Conservation (phyloP, 2,888 invertebrate species). For the Philereme transversata region DNA sequence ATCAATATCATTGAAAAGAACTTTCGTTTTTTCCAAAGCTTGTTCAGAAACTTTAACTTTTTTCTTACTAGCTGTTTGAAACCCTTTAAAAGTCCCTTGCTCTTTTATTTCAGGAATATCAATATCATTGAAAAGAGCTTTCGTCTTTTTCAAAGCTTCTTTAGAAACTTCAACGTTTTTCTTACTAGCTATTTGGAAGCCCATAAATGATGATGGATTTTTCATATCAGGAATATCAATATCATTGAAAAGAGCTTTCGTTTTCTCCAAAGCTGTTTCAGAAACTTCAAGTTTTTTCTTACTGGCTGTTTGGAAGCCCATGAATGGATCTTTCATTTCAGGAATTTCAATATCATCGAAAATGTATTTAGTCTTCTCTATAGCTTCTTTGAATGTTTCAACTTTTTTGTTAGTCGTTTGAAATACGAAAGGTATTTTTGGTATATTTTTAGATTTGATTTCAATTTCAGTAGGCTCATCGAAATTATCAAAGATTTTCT, state of each 20-base stretch:
- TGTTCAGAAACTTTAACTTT: constrained; percentile 24
- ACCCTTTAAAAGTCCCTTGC: constrained; percentile 36
- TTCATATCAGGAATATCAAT: constrained; percentile 29
- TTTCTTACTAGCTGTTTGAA: constrained; percentile 61
- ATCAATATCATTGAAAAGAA: constrained; percentile 54
- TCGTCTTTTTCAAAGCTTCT: constrained; percentile 46
- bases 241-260: constrained; percentile 55
- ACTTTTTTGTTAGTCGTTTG: constrained; percentile 24
- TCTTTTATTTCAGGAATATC: constrained; percentile 1
- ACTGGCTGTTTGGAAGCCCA: constrained; percentile 58
- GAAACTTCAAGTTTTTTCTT: constrained; percentile 46
- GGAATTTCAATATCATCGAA: constrained; percentile 11
- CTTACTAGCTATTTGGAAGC: constrained; percentile 66
- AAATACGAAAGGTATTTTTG: constrained; percentile 7
- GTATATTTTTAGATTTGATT: background rate
- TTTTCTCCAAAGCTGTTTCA: constrained; percentile 34
- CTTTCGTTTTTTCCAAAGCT: constrained; percentile 43
- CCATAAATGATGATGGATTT: constrained; percentile 40
- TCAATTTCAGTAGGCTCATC: constrained; percentile 9
- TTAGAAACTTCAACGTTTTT: constrained; percentile 57
- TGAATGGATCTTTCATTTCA: constrained; percentile 1
- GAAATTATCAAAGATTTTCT: constrained; percentile 42
- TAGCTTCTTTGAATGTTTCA: constrained; percentile 21
- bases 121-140: constrained; percentile 50
- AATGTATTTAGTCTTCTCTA: constrained; percentile 22